A percentile compares a stretch with the other conserved stretches of the same genome.
These are phyloP conservation scores for Cantharis rustica DNA, from an alignment of 2,888 invertebrate genomes.

Conservation along the genomic window DNA sequence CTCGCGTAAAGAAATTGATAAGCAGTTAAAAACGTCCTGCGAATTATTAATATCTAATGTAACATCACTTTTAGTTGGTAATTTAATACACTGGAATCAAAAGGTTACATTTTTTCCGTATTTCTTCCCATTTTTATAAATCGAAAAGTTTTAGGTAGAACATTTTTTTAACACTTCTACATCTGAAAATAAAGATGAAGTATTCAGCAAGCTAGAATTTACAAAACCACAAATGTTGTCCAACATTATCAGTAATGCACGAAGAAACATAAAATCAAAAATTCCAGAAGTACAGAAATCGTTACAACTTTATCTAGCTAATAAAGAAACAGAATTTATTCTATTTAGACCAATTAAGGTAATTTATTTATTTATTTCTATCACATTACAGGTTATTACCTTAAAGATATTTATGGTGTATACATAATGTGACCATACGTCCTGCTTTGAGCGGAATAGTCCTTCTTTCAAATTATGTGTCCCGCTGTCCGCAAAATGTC, in stretches of 20 bases:
- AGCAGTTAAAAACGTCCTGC: constrained; percentile 86
- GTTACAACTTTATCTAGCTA: constrained; percentile 95
- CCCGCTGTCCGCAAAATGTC: no score
- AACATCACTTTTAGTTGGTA: constrained; percentile 76
- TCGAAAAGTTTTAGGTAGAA: constrained; percentile 28
- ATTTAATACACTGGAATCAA: constrained; percentile 73
- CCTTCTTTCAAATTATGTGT: no score
- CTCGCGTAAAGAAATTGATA: constrained; percentile 94
- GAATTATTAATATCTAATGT: constrained; percentile 85
- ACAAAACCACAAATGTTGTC: constrained; percentile 73
- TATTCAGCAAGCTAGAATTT: constrained; percentile 52
- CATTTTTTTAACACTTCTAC: constrained; percentile 29
- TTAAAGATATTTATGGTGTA: no score
- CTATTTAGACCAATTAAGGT: constrained; percentile 92
- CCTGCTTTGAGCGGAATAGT: no score
- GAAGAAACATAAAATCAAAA: constrained; percentile 78
- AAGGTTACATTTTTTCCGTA: constrained; percentile 59
- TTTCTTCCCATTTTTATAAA: not conserved
- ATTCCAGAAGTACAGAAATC: constrained; percentile 82
- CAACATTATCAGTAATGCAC: constrained; percentile 74
- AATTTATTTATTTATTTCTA: no score
- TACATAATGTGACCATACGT: no score
- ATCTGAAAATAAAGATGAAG: not conserved
- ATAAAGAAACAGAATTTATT: constrained; percentile 96
- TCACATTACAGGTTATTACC: no score